Base-by-base conservation (phyloP, 2,888 invertebrate species). In the Sinodicranocentrus sp. region DNA sequence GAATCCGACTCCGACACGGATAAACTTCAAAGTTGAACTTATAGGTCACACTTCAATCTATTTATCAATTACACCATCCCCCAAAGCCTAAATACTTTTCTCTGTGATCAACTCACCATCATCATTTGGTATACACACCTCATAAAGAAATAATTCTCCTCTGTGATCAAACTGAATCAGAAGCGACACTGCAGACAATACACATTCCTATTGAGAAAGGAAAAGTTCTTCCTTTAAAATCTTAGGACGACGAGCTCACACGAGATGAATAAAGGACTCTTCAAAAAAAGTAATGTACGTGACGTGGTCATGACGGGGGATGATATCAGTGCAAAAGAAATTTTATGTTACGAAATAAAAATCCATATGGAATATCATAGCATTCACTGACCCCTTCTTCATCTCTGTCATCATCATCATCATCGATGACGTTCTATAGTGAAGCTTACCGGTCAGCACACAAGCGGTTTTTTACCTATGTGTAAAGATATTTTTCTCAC, bases 1-100 rank as follows among this genome's bases (percentile, higher is more conserved):
- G 21, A 10, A 68, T 63, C 78, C 71, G 78, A 78, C 78, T 71
- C 63, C 44, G 61, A 70, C 71, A 63, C 70, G 70, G 70, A 71
- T 71, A 78, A 78, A 70, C 59, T 54, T 17, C 78, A 70, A 63
- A 63, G 25, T 39, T 78, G 70, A 78, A 71, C 71, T 25, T 57
- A 17, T 8, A 71, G 70, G 78, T 78, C 71, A 61, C 61, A 61
- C 71, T 78, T 78, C 61, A 78, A 70, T 78, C 78, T 78, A 71
- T 78, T 78, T 78, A 78, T 78, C 78, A 78, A 78, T 78, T 78
- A 76, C 43, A 52, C 52, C 26, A 52, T 21, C 39, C 26, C 19
- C 54, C 39, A 39, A 39, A 39, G 39, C 5, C 6, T 13, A n/a
- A n/a, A n/a, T n/a, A n/a, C n/a, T n/a, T n/a, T n/a, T n/a, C n/a